Evolutionary conservation across 2,888 invertebrate species (phyloP), one percentile per base, ranked within the genome.

Genomic region (Caenorhabditis angaria): DNA sequence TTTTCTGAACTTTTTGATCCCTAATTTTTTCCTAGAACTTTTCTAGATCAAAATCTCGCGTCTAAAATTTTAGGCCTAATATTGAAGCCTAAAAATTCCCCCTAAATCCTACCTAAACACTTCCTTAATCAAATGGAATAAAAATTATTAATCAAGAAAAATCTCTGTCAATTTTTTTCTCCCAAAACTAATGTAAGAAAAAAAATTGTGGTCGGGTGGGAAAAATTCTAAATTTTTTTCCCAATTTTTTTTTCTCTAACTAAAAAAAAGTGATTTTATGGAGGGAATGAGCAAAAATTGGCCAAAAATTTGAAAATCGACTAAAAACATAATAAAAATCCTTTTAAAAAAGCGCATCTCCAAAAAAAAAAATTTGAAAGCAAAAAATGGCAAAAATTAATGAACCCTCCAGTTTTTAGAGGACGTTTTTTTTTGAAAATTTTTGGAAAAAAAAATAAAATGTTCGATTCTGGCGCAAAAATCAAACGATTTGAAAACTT

Each of bases 181-280:
- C 32, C 10, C 32, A 5, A 5, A 8, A 32, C 10, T 10, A 32
- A 10, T 32, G 6, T 8, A 32, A 10, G 41, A 41, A 41, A 12
- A 18, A 18, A 14, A 41, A 41, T 41, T 41, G 41, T 41, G 41
- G 41, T 41, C 41, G 41, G 32, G 41, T 41, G 41, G 41, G 41
- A 41, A 41, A 41, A n/a, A n/a, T n/a, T n/a, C n/a, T n/a, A 50
- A 50, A 20, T 50, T 10, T 50, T 50, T 50, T 50, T 18, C 22
- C 4, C 6, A 50, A 10, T 20, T 5, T 10, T 18, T 50, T 50
- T 50, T 18, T 50, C n/a, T 18, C 50, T 5, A 50, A 20, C 22
- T 22, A 12, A 50, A 18, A 5, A 27, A 22, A 51, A 25, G 10
- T 3, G 10, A 14, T 51, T 51, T 51, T 51, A 20, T 10, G 8